Evolutionary conservation across 2,797 vertebrate species (phyloP), one percentile per base, ranked within the genome.

Genomic region (Labroides dimidiatus): DNA sequence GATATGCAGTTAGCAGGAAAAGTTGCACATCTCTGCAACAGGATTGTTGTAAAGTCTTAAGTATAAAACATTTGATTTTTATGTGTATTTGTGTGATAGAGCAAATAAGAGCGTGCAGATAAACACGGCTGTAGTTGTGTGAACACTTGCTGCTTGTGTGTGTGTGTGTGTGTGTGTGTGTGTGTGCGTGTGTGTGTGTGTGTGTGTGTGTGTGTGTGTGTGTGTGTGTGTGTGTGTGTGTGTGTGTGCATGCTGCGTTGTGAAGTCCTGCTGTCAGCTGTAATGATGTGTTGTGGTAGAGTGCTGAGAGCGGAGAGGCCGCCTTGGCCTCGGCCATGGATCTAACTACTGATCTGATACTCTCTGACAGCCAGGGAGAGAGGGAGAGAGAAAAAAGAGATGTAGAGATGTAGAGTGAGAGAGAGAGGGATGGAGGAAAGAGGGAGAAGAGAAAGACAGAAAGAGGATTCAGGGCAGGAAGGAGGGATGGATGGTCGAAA

Each of bases 271-370:
- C 89, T 91, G 90, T 91, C 90, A 90, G 80, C 88, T 91, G 88
- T 90, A 91, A 89, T 92, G 89, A 90, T 90, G 89, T 90, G 87
- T 87, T 92, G 83, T 90, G 80, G 86, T 82, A 65, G 79, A 89
- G 87, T 86, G 83, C 84, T 87, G 87, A 88, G 89, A 91, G 90
- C 72, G 49, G 82, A 88, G 82, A 86, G 87, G 84, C 89, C 75
- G 59, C 69, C 81, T 89, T 88, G 86, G 90, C 87, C 90, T 85
- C 75, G 72, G 87, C 89, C 80, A 91, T 88, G 85, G 88, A 92
- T 90, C 90, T 92, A 91, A 92, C 87, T 88, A 91, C 87, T 85
- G 88, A 92, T 91, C 86, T 93, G 84, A 93, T 93, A 74, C 83
- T 86, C 71, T 77, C 72, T 90, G 91, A 91, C 87, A 91, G 87